Base-by-base conservation (phyloP, 2,888 invertebrate species). In the Eristalis intricaria region DNA sequence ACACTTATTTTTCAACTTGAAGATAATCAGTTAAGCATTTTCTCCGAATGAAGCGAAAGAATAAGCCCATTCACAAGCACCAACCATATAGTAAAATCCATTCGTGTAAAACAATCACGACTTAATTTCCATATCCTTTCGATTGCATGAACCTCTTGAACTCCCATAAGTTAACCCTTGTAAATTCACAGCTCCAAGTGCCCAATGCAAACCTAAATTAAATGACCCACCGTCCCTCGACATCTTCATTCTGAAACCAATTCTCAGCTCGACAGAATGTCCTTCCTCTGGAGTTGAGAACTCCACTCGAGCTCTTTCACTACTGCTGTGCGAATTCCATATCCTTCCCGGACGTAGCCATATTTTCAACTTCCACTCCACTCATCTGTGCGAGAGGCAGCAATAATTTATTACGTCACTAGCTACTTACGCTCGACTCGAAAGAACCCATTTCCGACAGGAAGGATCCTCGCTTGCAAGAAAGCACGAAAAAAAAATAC, bases 321-420 rank as follows among this genome's bases (percentile, higher is more conserved):
- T 8, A 8, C 7, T n/a, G 43, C 43, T 15, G 35, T 35, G 35
- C 43, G 15, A 19, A n/a, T 50, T 8, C 19, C 19, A 8, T 19
- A 8, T 19, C 50, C 50, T 19, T 50, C 50, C 50, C 50, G 19
- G 19, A 50, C 50, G n/a, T 19, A 50, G 50, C 50, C 50, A 50
- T 50, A 50, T 60, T 60, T 60, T 60, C 26, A 60, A 26, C 60
- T 60, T 60, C 26, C 26, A 26, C 60, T 26, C 60, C n/a, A 19
- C n/a, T 32, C 50, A 50, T 60, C 60, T 15, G 11, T 60, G 22
- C 19, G 13, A 60, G 23, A 23, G 38, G n/a, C 29, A 22, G 56
- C 63, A 61, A 74, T 74, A 81, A 81, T 69, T 81, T 68, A 63
- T 68, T 60, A 32, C 60, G 66, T 32, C 73, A 50, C 80, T 65